Percentiles rank a stretch among this genome's conserved stretches.
Evolutionary conservation across 2,113 vertebrate genomes (phyloP).

Genomic region (Triplophysa siluroides): DNA sequence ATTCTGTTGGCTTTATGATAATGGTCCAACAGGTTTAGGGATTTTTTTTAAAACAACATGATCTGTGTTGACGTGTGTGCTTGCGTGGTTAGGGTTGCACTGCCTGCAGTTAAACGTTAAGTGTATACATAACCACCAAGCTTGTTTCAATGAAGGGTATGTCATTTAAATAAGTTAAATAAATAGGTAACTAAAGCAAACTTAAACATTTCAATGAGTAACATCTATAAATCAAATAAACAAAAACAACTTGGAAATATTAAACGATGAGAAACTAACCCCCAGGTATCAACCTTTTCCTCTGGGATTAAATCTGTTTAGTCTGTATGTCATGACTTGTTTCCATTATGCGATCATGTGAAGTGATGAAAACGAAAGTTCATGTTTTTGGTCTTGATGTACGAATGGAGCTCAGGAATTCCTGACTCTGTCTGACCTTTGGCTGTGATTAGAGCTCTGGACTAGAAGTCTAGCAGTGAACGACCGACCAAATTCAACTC

Average conservation of each 20-base stretch:
- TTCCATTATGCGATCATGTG: background rate
- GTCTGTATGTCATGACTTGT: background rate
- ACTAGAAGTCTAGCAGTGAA: background rate
- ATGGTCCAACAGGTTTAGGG: background rate
- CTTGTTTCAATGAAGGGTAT: too few species aligned
- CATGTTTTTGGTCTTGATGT: slow-evolving; percentile 7
- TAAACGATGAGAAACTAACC: too few species aligned
- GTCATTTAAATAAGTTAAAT: too few species aligned
- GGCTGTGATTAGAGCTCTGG: slow-evolving; percentile 10
- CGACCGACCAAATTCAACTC: background rate
- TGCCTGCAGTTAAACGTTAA: too few species aligned
- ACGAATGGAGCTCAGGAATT: slow-evolving; percentile 27
- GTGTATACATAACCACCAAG: too few species aligned
- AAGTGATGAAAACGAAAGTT: background rate
- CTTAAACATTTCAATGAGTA: too few species aligned
- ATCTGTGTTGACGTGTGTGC: too few species aligned
- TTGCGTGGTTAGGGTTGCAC: too few species aligned
- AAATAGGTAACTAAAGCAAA: too few species aligned
- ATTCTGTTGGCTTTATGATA: slow-evolving; percentile 19
- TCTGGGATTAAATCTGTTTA: background rate
- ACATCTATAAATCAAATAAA: too few species aligned
- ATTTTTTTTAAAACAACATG: too few species aligned
- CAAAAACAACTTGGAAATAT: too few species aligned
- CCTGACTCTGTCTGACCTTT: background rate
- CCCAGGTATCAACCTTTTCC: background rate